These are phyloP conservation scores for Catagonus wagneri DNA, from an alignment of 2,113 vertebrate genomes.

Conservation along the genomic window DNA sequence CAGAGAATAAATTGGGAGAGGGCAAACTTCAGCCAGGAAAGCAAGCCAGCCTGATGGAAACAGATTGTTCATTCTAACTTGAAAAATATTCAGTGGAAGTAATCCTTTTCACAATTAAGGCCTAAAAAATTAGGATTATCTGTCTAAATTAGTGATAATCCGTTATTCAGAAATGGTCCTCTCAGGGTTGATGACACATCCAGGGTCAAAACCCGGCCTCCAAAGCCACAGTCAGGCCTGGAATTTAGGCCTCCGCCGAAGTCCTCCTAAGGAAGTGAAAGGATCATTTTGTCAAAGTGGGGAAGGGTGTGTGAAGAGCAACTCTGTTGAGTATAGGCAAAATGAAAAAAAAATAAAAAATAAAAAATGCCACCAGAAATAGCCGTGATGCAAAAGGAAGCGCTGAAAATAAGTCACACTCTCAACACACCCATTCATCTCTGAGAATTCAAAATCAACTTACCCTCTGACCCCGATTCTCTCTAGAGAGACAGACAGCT, in stretches of 20 bases:
- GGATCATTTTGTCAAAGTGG: not conserved
- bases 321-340: not conserved
- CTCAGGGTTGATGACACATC: not conserved
- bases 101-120: constrained; percentile 23
- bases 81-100: not conserved
- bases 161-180: not conserved
- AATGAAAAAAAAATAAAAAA: not conserved
- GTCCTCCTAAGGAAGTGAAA: not conserved
- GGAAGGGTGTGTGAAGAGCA: not conserved
- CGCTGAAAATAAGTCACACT: constrained; percentile 15
- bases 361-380: constrained; percentile 22
- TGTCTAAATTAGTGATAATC: not conserved
- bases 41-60: not conserved
- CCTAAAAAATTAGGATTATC: not conserved
- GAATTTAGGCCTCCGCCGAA: not conserved
- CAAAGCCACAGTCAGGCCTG: not conserved
- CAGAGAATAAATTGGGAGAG: not conserved
- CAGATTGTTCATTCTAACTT: constrained; percentile 3
- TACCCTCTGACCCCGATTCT: not conserved
- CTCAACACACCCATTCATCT: constrained; percentile 22
- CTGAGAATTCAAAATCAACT: not conserved
- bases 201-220: not conserved
- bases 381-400: not conserved
- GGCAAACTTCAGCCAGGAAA: not conserved
- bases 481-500: not conserved